Evolutionary conservation across 2,888 invertebrate species (phyloP).

Genomic region (Rhimphoctona megacephalus): DNA sequence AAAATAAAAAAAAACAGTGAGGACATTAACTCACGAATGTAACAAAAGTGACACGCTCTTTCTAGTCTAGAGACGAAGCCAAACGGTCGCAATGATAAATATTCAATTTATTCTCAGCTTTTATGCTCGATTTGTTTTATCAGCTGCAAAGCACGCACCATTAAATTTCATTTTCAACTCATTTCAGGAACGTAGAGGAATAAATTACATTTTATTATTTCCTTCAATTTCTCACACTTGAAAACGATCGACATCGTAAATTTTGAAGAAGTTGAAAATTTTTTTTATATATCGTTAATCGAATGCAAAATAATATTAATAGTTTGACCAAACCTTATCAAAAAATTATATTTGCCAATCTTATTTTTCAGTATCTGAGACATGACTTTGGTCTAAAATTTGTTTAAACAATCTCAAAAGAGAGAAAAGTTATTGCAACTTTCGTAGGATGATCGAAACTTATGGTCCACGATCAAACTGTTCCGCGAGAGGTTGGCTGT

Average conservation of each 20-base stretch:
- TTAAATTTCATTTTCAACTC: not conserved
- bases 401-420: conserved; percentile 17
- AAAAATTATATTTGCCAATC: not conserved
- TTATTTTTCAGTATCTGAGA: not conserved
- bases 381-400: conserved; percentile 20
- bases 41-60: conserved; percentile 75
- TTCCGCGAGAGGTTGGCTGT: conserved; percentile 55
- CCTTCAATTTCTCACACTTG: not conserved
- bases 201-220: not conserved
- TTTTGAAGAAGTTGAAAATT: not conserved
- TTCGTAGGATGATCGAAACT: conserved; percentile 36
- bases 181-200: not conserved
- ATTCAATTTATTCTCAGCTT: conserved; percentile 25
- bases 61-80: conserved; percentile 82
- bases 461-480: conserved; percentile 22
- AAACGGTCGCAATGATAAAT: conserved; percentile 72
- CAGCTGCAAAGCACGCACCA: conserved; percentile 1
- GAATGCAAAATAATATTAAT: not conserved
- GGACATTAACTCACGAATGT: conserved; percentile 29
- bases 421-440: conserved; percentile 27
- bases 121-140: not conserved
- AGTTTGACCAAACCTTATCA: not conserved
- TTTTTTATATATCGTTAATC: not conserved
- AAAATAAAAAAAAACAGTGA: conserved; percentile 13
- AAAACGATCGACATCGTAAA: not conserved